Evolutionary conservation across 2,797 vertebrate species (phyloP), one percentile per base, ranked within the genome.

Genomic region (Oophaga sylvatica): DNA sequence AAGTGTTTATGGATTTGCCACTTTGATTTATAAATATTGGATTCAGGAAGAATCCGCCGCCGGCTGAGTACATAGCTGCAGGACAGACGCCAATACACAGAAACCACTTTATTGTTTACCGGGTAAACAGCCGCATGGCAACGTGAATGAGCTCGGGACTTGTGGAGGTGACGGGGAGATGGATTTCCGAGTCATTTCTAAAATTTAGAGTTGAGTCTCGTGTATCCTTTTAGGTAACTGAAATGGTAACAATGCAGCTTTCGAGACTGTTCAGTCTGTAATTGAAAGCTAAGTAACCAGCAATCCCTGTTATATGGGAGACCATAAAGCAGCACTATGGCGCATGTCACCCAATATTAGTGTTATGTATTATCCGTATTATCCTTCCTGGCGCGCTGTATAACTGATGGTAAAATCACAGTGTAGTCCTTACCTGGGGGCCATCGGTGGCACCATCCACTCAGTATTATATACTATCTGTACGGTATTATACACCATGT

Each of bases 51-150:
- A 65, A 20, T 26, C 35, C 6, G 26, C 75, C 3, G 11, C 11
- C 8, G 56, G 63, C 62, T 26, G 26, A 26, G 26, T 26, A 26
- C 26, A 26, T 26, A 26, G 26, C 26, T 56, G 65, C 81, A 20
- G 11, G 81, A 22, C 8, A 35, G 59, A 71, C 67, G 67, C 67
- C 26, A 48, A 22, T 3, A 70, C 65, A 82, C 53, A 62, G 80
- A 82, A 82, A 82, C 63, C 20, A 53, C 80, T 10, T 71, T 4
- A 19, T 59, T 70, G 65, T 71, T 71, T 59, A 8, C 67, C 2
- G 5, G 71, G 63, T 59, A 71, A 22, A 83, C 67, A 7, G 81
- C 10, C 53, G 48, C 81, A 83, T 41, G 20, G 65, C 63, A 82
- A 82, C 80, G 56, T 45, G 19, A 82, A 70, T 22, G 45, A 68